Base-by-base conservation (phyloP, 2,113 vertebrate species). In the Boleophthalmus pectinirostris region DNA sequence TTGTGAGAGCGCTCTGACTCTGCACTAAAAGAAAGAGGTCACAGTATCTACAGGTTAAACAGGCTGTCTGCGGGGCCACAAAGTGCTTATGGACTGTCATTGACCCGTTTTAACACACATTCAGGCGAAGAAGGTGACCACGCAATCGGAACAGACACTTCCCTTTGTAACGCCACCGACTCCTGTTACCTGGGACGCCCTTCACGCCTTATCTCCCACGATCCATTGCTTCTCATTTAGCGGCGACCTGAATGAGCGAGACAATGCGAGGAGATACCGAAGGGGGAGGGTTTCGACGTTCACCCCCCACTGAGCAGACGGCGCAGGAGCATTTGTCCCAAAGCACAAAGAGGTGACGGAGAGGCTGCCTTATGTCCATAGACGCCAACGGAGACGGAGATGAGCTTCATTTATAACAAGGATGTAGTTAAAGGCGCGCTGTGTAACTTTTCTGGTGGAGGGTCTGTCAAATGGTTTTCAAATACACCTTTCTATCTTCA, bases 181-280 rank as follows among this genome's bases (percentile, higher is more conserved):
- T 14, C 8, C 0, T 13, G 72, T 80, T 78, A 79, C 79, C 85
- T 80, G 35, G 70, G 66, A 11, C 46, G 88, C 81, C 88, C 88
- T 90, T 91, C 88, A 89, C 78, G 68, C 11, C 58, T 61, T 86
- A 70, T 77, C 79, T 79, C 82, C 70, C 83, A 38, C 33, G 5
- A 73, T 78, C 82, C 79, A 76, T 84, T 68, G 67, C 74, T 74
- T 74, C 82, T 84, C 73, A 74, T 90, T 84, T 82, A 73, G 73
- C 82, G 38, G 70, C 64, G 49, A 49, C 66, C 75, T 75, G 58
- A 54, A 75, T 66, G 78, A 81, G 77, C 70, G 80, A 81, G 80
- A 90, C 83, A 90, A 89, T 81, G 78, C 75, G 71, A 82, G 87
- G 84, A 85, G 76, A 89, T 87, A 83, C 73, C 68, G 72, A 82